These are phyloP conservation scores for Poecilia latipinna DNA, from an alignment of 2,113 vertebrate species.

Conservation along the genomic window DNA sequence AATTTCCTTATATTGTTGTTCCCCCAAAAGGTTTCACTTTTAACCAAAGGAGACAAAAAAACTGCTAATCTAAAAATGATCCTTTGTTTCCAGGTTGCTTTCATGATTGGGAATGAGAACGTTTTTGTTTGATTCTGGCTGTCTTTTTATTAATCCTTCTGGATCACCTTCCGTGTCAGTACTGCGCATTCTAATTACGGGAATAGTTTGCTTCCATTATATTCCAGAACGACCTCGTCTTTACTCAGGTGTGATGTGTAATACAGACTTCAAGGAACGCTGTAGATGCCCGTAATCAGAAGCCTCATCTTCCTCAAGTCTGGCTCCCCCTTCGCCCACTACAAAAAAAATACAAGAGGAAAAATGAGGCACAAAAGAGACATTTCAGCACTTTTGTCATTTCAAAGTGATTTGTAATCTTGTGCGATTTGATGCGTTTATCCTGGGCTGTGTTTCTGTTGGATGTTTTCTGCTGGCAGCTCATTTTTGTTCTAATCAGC, in stretches of 20 bases:
- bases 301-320: constrained; percentile 38
- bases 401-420: constrained; percentile 49
- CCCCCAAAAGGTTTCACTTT: constrained; percentile 16
- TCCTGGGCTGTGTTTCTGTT: constrained; percentile 43
- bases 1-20: constrained; percentile 16
- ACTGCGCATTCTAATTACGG: constrained; percentile 29
- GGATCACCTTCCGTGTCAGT: constrained; percentile 44
- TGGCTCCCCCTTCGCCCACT: constrained; percentile 33
- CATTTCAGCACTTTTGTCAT: constrained; percentile 70
- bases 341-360: constrained; percentile 12
- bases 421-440: constrained; percentile 47
- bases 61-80: constrained; percentile 18
- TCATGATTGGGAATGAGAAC: constrained; percentile 48
- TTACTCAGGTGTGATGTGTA: constrained; percentile 75
- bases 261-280: constrained; percentile 49
- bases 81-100: constrained; percentile 25
- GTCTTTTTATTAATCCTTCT: constrained; percentile 38
- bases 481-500: constrained; percentile 48
- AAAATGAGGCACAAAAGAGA: constrained; percentile 45
- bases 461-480: constrained; percentile 51
- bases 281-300: constrained; percentile 39
- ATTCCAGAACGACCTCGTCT: constrained; percentile 65
- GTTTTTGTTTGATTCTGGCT: constrained; percentile 20
- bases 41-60: constrained; percentile 57
- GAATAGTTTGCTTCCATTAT: constrained; percentile 21